Evolutionary conservation across 2,113 vertebrate species (phyloP).

Genomic region (Melanocharis versteri): DNA sequence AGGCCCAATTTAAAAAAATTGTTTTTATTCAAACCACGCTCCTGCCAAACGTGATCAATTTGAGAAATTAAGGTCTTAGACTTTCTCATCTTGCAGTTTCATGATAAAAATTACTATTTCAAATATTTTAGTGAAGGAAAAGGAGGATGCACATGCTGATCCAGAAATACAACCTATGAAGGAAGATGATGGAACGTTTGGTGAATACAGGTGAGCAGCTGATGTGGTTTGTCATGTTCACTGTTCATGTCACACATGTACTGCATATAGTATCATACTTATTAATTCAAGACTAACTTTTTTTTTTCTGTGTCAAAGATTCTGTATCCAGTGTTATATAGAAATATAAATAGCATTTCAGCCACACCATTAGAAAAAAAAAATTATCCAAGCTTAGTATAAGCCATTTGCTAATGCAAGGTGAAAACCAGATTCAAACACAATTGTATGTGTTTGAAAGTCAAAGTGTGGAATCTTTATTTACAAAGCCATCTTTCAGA

Average conservation of each 20-base stretch:
- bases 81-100: background rate
- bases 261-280: background rate
- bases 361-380: background rate
- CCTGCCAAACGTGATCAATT: background rate
- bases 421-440: background rate
- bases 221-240: background rate
- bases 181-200: conserved; percentile 97
- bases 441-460: background rate
- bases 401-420: background rate
- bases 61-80: background rate
- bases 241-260: background rate
- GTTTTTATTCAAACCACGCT: background rate
- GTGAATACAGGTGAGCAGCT: conserved; percentile 94
- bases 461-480: background rate
- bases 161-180: conserved; percentile 99
- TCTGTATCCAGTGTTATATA: background rate
- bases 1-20: background rate
- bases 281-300: conserved; percentile 25
- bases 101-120: conserved; percentile 12
- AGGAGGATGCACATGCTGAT: conserved; percentile 95
- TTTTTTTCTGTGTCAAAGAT: background rate
- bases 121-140: conserved; percentile 89
- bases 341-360: background rate
- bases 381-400: background rate
- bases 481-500: background rate